Percentiles rank a stretch among this genome's conserved stretches.
Evolutionary conservation across 2,113 vertebrate genomes (phyloP).

Genomic region (Zingel zingel): DNA sequence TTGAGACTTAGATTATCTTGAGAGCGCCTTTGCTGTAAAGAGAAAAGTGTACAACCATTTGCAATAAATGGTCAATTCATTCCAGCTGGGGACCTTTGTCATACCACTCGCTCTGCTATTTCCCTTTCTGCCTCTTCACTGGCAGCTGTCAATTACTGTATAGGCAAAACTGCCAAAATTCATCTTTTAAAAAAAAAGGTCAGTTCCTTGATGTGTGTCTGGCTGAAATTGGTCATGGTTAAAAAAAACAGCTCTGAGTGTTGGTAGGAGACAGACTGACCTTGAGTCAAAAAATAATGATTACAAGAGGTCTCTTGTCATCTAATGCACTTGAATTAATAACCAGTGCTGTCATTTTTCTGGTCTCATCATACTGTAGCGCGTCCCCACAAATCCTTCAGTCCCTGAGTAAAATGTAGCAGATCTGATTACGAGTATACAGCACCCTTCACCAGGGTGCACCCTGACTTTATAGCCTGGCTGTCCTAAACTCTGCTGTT

Average conservation of each 20-base stretch:
- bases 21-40: not conserved
- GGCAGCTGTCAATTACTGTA: too few species aligned
- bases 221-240: not conserved
- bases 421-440: not conserved
- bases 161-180: too few species aligned
- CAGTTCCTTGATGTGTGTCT: not conserved
- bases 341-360: not conserved
- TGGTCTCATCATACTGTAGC: not conserved
- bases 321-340: not conserved
- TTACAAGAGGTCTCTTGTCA: too few species aligned
- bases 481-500: not conserved
- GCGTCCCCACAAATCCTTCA: not conserved
- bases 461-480: not conserved
- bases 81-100: not conserved
- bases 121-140: not conserved
- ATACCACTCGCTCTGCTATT: not conserved
- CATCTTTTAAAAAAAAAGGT: too few species aligned
- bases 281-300: too few species aligned
- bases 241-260: not conserved
- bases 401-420: conserved; percentile 54
- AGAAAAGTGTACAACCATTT: not conserved
- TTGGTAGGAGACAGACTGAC: not conserved
- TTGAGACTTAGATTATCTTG: not conserved
- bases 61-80: not conserved
- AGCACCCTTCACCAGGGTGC: not conserved